A percentile compares a stretch with the other conserved stretches of the same genome.
These are phyloP conservation scores for Villa cingulata DNA, from an alignment of 2,888 invertebrate genomes.

Conservation along the genomic window DNA sequence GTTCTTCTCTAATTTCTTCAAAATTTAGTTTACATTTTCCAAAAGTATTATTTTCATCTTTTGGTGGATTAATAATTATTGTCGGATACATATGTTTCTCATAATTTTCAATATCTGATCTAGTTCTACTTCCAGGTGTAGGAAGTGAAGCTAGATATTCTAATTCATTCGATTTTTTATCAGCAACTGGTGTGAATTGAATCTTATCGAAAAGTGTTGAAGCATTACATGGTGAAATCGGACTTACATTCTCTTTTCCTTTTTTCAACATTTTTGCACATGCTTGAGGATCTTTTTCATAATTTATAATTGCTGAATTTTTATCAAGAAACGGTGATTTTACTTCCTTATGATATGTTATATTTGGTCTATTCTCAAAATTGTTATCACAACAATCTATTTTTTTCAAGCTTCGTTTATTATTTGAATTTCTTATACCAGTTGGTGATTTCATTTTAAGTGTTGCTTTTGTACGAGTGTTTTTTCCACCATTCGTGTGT, in stretches of 20 bases:
- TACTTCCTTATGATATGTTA: too few species aligned
- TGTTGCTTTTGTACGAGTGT: conserved; percentile 1
- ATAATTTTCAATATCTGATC: too few species aligned
- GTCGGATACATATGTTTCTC: too few species aligned
- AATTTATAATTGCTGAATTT: not conserved
- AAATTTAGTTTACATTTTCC: too few species aligned
- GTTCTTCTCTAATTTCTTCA: too few species aligned
- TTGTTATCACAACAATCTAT: too few species aligned
- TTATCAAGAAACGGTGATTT: not conserved
- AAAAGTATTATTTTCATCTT: too few species aligned
- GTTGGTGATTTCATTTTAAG: conserved; percentile 31
- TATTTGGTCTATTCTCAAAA: not conserved
- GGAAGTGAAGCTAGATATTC: conserved; percentile 28
- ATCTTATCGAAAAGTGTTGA: conserved; percentile 28
- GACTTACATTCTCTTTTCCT: conserved; percentile 37
- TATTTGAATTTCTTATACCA: conserved; percentile 29
- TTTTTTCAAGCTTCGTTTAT: conserved; percentile 18
- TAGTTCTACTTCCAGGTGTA: conserved; percentile 21
- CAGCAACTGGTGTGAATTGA: conserved; percentile 28
- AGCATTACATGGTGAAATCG: conserved; percentile 33
- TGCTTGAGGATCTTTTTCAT: not conserved
- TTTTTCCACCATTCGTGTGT: too few species aligned
- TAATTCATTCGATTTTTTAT: conserved; percentile 13
- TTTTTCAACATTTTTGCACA: not conserved
- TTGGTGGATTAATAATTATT: not conserved